These are phyloP conservation scores for Trichopria drosophilae DNA, from an alignment of 2,888 invertebrate genomes.

Conservation along the genomic window DNA sequence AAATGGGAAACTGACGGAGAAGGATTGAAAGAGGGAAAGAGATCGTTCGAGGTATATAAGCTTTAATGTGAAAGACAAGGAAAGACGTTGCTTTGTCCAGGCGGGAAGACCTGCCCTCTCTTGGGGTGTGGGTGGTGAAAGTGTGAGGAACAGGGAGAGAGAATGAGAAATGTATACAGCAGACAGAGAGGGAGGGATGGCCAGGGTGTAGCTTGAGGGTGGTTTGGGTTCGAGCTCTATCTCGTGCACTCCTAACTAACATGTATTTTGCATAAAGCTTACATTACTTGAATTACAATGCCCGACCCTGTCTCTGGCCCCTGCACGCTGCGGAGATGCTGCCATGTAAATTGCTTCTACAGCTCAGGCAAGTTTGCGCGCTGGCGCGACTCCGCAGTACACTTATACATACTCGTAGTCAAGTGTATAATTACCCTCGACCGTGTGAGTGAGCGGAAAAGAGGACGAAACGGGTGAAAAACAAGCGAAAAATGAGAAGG, in stretches of 20 bases:
- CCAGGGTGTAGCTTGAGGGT: constrained; percentile 28
- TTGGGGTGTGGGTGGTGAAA: constrained; percentile 1
- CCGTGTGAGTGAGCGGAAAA: constrained; percentile 24
- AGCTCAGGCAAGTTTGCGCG: constrained; percentile 42
- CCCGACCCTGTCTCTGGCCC: constrained; percentile 23
- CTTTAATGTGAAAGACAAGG: constrained; percentile 16
- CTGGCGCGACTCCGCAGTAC: constrained; percentile 35
- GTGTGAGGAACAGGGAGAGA: constrained; percentile 28
- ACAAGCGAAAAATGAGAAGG: constrained; percentile 18
- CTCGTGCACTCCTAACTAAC: constrained; percentile 57
- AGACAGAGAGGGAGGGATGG: constrained; percentile 15
- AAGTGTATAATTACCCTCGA: constrained; percentile 22
- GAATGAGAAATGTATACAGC: constrained; percentile 15
- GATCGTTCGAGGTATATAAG: too few species aligned
- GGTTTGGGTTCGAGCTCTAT: constrained; percentile 45
- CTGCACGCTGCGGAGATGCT: constrained; percentile 43
- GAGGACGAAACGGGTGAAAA: constrained; percentile 9
- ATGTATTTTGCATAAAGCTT: constrained; percentile 59
- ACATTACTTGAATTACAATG: constrained; percentile 58
- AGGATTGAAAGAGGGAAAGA: too few species aligned
- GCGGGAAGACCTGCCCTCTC: too few species aligned
- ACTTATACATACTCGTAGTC: constrained; percentile 29
- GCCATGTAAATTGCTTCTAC: constrained; percentile 55
- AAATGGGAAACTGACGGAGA: too few species aligned
- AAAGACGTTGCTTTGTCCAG: too few species aligned